Conservation (phyloP, 2,113 vertebrate species). For the Pseudorasbora parva region DNA sequence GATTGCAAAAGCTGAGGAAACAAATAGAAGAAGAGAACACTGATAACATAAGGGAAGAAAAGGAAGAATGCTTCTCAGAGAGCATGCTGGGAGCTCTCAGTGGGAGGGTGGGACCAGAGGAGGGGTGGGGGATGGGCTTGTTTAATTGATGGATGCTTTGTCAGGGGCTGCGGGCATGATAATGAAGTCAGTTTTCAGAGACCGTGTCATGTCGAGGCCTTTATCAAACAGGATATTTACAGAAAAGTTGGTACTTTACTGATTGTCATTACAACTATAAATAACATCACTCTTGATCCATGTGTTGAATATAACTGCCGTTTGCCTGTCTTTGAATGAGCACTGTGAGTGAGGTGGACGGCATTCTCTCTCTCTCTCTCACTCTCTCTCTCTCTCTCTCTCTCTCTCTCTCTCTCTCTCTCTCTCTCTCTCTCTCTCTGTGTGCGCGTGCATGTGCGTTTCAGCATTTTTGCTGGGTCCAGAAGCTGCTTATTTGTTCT, state of each 20-base stretch:
- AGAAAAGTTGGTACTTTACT: background rate
- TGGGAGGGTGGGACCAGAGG: conserved; percentile 32
- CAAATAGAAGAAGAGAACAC: conserved; percentile 39
- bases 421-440: too few relatives aligned
- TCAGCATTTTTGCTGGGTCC: conserved; percentile 1
- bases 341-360: background rate
- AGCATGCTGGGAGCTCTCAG: conserved; percentile 45
- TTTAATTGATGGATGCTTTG: conserved; percentile 46
- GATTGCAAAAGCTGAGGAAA: conserved; percentile 29
- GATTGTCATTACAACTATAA: background rate
- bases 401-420: background rate
- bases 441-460: background rate
- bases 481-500: background rate
- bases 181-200: conserved; percentile 36
- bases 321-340: background rate
- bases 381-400: background rate
- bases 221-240: conserved; percentile 24
- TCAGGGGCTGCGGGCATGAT: conserved; percentile 28
- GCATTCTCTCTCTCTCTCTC: background rate
- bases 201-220: background rate
- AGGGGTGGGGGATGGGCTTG: conserved; percentile 18
- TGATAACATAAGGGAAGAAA: conserved; percentile 39
- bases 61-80: conserved; percentile 43
- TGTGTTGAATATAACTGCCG: background rate
- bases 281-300: background rate